phyloP scores from a whole-genome alignment of 2,888 invertebrate species.

The Cantharis lateralis region DNA sequence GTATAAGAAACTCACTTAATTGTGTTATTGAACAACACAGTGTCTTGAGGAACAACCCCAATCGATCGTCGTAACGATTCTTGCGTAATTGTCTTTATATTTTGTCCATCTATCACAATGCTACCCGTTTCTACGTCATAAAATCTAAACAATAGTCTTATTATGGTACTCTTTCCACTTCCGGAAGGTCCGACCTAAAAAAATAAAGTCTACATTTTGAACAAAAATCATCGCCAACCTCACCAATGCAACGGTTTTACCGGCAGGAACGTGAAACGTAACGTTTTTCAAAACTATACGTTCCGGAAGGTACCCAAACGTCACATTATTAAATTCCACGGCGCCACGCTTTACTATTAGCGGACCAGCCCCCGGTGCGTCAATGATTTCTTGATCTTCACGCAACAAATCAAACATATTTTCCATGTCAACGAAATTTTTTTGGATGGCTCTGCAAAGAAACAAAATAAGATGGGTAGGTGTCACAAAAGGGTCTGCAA shows the following conservation, averaged over 20 bases:
- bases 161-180: conserved; percentile 94
- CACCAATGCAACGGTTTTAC: conserved; percentile 82
- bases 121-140: conserved; percentile 91
- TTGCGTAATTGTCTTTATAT: conserved; percentile 84
- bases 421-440: conserved; percentile 98
- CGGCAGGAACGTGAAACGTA: conserved; percentile 78
- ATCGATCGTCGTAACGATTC: conserved; percentile 82
- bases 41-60: conserved; percentile 96
- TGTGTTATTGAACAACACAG: conserved; percentile 91
- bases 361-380: conserved; percentile 78
- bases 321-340: conserved; percentile 88
- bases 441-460: conserved; percentile 83
- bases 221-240: conserved; percentile 41
- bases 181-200: conserved; percentile 84
- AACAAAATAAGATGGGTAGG: background rate
- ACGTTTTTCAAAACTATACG: conserved; percentile 75
- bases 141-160: conserved; percentile 92
- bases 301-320: conserved; percentile 86
- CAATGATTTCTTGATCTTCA: conserved; percentile 84
- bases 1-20: conserved; percentile 64
- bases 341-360: conserved; percentile 71
- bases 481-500: background rate
- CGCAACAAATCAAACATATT: conserved; percentile 97
- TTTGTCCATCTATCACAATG: conserved; percentile 86
- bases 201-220: background rate